Evolutionary conservation across 2,113 vertebrate species (phyloP).

Genomic region (Ginglymostoma cirratum): DNA sequence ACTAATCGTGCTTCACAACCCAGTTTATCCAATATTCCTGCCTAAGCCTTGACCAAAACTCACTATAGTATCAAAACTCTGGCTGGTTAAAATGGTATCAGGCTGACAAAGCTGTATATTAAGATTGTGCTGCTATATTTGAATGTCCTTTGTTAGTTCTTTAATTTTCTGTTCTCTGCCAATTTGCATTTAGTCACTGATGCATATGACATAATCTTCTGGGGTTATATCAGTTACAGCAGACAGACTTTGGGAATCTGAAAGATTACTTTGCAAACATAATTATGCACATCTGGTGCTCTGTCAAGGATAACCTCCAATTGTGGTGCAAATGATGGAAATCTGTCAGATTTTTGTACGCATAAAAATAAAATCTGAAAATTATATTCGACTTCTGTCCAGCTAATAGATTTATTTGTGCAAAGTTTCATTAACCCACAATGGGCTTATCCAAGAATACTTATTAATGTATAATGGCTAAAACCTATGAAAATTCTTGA

Average conservation of each 20-base stretch:
- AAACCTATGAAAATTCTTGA: not conserved
- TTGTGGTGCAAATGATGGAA: conserved; percentile 3
- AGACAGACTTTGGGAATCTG: conserved; percentile 20
- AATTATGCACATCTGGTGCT: conserved; percentile 36
- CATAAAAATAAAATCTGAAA: not conserved
- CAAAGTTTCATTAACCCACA: not conserved
- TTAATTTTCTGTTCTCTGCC: conserved; percentile 22
- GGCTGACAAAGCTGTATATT: not conserved
- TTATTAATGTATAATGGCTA: not conserved
- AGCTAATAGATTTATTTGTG: not conserved
- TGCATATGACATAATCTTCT: conserved; percentile 35
- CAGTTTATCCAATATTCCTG: not conserved
- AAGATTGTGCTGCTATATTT: not conserved
- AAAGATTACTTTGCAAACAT: conserved; percentile 34
- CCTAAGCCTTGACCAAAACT: not conserved
- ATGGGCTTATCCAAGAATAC: not conserved
- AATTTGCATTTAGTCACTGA: conserved; percentile 38
- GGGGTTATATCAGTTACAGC: conserved; percentile 34
- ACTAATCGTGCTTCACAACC: not conserved
- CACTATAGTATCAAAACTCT: not conserved
- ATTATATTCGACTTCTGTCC: not conserved
- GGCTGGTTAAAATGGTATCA: not conserved
- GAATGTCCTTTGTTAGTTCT: not conserved
- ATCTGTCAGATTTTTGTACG: conserved; percentile 23
- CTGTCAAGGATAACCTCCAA: conserved; percentile 34